Base-by-base conservation (phyloP, 2,888 invertebrate species). In the Metallyticus violacea region DNA sequence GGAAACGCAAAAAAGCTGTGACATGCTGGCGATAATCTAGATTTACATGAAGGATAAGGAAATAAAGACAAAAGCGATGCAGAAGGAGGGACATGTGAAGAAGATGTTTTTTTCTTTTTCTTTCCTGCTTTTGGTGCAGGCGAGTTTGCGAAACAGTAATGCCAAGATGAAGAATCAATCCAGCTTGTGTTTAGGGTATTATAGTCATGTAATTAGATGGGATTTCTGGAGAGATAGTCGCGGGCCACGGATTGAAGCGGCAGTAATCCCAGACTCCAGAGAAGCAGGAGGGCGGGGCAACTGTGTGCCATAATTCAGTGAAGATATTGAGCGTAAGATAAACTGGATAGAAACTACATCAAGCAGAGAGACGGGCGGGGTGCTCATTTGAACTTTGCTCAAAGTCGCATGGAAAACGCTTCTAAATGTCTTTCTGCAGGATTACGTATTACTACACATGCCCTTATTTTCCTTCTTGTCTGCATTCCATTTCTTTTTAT, bases 311-410 rank as follows among this genome's bases (percentile, higher is more conserved):
- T 87, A 87, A 87, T 80, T 87, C 87, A 85, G 83, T 76, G 62
- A 85, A 85, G 86, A 86, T 87, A 87, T 87, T 87, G 87, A 87
- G 87, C 87, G 87, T 83, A 87, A 87, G 86, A 87, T 86, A 84
- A 86, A 79, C 81, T 86, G 84, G 85, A 83, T 40, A n/a, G 85
- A 82, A n/a, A 27, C 62, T 27, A 79, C 79, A 26, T 28, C 26
- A n/a, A 27, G 62, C 76, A n/a, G n/a, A n/a, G n/a, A n/a, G n/a
- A n/a, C 29, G 26, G 22, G 86, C 29, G 83, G 79, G 77, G 79
- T 87, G 85, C 85, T 85, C 87, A 87, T 87, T 85, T 85, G 85
- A 87, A 87, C 87, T 85, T 81, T 85, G 82, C 62, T 80, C 27
- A 86, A 86, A 86, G 85, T 86, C 80, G 81, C 28, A 29, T 87